These are phyloP conservation scores for Diachasmimorpha longicaudata DNA, from an alignment of 1,140 invertebrate genomes.

Conservation along the genomic window DNA sequence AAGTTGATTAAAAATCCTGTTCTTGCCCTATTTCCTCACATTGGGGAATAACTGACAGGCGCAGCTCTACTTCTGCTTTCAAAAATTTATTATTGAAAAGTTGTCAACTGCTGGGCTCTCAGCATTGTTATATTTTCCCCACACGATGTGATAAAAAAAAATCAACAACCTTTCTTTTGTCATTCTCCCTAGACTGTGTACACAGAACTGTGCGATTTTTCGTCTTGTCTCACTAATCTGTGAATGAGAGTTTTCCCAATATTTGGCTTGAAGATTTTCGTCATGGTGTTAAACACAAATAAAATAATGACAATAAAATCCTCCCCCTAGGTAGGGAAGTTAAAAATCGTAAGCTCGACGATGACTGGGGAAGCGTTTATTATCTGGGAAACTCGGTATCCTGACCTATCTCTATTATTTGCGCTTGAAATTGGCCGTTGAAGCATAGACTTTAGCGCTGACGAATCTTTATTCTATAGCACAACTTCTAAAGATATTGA, in stretches of 20 bases:
- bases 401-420: slow-evolving; percentile 8
- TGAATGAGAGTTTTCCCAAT: neutral
- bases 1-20: too few relatives aligned
- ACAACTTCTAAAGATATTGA: neutral
- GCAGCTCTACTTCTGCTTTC: too few relatives aligned
- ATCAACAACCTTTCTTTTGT: neutral
- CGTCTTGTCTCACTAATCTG: neutral
- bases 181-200: neutral
- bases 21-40: too few relatives aligned
- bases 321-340: too few relatives aligned
- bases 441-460: neutral
- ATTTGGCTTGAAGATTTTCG: neutral
- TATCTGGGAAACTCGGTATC: neutral
- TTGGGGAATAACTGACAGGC: too few relatives aligned
- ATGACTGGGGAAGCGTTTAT: neutral
- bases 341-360: neutral
- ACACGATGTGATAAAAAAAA: neutral
- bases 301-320: too few relatives aligned
- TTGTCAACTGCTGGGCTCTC: neutral
- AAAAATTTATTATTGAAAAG: neutral
- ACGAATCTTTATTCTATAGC: neutral
- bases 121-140: neutral
- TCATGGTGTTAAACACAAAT: neutral
- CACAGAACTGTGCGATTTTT: neutral
- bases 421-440: neutral